A percentile compares a stretch with the other conserved stretches of the same genome.
phyloP scores from a whole-genome alignment of 2,888 invertebrate genomes.

The Blastobasis adustella region DNA sequence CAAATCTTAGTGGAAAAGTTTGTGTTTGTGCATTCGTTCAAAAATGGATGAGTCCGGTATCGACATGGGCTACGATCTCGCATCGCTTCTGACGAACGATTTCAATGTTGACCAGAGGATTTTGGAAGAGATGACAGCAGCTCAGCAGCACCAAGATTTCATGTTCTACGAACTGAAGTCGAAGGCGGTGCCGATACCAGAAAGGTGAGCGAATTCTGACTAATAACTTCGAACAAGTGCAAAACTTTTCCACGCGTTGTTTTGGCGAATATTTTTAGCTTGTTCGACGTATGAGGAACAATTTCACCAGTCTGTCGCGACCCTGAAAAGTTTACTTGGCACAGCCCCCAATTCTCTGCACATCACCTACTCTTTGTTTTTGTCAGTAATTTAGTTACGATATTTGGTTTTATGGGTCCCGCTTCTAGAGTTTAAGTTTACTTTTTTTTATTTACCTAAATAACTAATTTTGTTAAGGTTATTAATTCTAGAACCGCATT shows the following conservation, averaged over 20 bases:
- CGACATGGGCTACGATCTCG: conserved; percentile 78
- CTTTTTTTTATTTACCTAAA: no score
- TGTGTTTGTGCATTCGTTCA: conserved; percentile 47
- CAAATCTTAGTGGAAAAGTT: conserved; percentile 46
- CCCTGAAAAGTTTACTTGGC: conserved; percentile 69
- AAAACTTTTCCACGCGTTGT: conserved; percentile 17
- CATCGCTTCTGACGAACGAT: conserved; percentile 72
- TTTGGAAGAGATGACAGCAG: conserved; percentile 71
- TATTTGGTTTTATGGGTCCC: background rate
- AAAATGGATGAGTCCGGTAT: conserved; percentile 79
- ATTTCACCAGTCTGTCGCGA: conserved; percentile 60
- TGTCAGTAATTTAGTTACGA: background rate
- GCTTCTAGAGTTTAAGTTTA: no score
- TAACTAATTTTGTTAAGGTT: no score
- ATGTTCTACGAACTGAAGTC: conserved; percentile 79
- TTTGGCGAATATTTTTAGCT: conserved; percentile 64
- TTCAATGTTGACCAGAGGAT: conserved; percentile 68
- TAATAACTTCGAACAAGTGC: conserved; percentile 5
- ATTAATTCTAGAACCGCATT: no score
- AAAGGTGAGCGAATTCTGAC: conserved; percentile 61
- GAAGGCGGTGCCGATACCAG: conserved; percentile 73
- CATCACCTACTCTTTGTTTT: no score
- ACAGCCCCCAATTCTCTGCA: conserved; percentile 44
- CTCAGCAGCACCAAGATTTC: conserved; percentile 73
- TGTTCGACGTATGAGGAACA: conserved; percentile 51